These are phyloP conservation scores for Gallinago jamesoni DNA, from an alignment of 2,113 vertebrate species.

Conservation along the genomic window DNA sequence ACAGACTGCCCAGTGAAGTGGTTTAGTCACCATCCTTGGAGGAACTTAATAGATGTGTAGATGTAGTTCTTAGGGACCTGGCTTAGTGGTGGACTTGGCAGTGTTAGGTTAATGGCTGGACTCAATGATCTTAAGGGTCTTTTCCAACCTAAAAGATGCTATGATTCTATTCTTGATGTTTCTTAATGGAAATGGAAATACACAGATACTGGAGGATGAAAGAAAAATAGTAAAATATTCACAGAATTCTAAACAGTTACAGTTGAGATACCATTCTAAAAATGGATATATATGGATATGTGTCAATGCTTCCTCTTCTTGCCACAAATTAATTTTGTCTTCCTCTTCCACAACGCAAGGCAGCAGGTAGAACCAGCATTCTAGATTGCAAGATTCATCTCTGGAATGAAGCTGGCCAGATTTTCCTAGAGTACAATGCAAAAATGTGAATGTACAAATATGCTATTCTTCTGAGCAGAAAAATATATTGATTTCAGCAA, in stretches of 20 bases:
- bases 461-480: neutral
- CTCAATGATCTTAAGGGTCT: rapidly evolving
- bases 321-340: neutral
- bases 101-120: neutral
- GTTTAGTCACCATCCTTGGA: neutral
- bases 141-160: neutral
- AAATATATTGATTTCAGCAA: neutral
- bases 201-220: neutral
- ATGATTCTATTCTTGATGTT: neutral
- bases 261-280: neutral
- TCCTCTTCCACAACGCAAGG: neutral
- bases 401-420: neutral
- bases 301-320: neutral
- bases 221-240: neutral
- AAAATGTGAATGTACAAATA: neutral
- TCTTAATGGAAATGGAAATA: neutral
- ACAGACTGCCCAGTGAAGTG: neutral
- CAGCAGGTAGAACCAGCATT: neutral
- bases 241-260: neutral
- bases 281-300: neutral
- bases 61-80: rapidly evolving
- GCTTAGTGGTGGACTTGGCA: neutral
- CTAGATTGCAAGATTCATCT: neutral
- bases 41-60: neutral
- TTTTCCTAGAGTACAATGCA: neutral